phyloP scores from a whole-genome alignment of 2,113 vertebrate species.

The Albula goreensis region DNA sequence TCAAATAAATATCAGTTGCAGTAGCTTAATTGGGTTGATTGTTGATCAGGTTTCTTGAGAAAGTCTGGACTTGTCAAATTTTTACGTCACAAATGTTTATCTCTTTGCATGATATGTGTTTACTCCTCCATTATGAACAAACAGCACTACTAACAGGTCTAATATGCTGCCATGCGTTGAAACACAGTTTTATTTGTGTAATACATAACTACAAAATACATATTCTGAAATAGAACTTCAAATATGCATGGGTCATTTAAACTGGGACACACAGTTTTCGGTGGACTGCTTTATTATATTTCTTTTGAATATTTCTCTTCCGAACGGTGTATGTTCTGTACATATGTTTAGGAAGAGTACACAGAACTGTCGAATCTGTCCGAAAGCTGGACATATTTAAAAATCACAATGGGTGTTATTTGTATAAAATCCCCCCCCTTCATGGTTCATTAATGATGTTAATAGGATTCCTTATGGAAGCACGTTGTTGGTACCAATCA shows the following conservation, averaged over 20 bases:
- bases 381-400: background rate
- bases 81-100: background rate
- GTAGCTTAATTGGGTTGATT: too few relatives aligned
- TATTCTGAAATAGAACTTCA: background rate
- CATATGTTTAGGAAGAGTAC: background rate
- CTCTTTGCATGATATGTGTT: background rate
- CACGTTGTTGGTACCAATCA: slow-evolving; percentile 12
- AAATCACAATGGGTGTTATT: background rate
- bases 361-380: background rate
- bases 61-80: too few relatives aligned
- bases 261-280: background rate
- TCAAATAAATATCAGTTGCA: too few relatives aligned
- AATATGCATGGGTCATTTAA: background rate
- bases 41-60: too few relatives aligned
- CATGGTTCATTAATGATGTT: background rate
- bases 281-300: background rate
- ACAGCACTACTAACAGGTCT: background rate
- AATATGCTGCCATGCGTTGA: background rate
- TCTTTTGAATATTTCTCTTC: background rate
- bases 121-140: background rate
- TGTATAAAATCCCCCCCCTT: background rate
- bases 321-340: background rate
- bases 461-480: slow-evolving; percentile 11
- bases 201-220: background rate
- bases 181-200: background rate